Base-by-base conservation (phyloP, 2,113 vertebrate genomes). In the Melanostigma gelatinosum region DNA sequence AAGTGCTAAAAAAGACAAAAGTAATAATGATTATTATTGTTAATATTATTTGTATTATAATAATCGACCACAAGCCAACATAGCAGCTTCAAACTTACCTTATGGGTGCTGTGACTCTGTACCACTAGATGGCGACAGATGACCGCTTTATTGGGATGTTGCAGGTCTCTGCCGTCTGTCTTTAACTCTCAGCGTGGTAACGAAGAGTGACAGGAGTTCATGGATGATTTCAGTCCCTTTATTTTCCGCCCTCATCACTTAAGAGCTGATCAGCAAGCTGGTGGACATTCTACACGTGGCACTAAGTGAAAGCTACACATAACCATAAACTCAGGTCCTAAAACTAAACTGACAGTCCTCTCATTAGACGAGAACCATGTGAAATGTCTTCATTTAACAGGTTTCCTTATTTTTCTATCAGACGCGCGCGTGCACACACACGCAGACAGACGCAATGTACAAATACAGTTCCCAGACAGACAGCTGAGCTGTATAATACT, bases 91-190 rank as follows among this genome's bases (percentile, higher is more conserved):
- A 29, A 16, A 13, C 38, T 15, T 29, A 11, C 0, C 20, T 24
- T 18, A 4, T 18, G 27, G 7, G 0, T 10, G 6, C 13, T 57
- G 29, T 2, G 10, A 55, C 10, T 0, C 2, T 52, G 2, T 1
- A 29, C 61, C 84, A 87, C 75, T 72, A 91, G 91, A 82, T 83
- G 91, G 87, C 54, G 81, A 61, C 80, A 89, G 54, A 44, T 8
- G 5, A 68, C 16, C 38, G 34, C 7, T 61, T 82, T 55, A n/a
- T 15, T 46, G 40, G 79, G 18, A 24, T 0, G 22, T 58, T 46
- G n/a, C 18, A 36, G 40, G 7, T 8, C 18, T 20, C 44, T 12
- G 4, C 38, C 29, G 57, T 48, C 6, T 54, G 32, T 34, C 18
- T 20, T 57, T 4, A 58, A 52, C 44, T 46, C 22, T 75, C 12